These are phyloP conservation scores for Ormyrus labotus DNA, from an alignment of 2,888 invertebrate genomes.

Conservation along the genomic window DNA sequence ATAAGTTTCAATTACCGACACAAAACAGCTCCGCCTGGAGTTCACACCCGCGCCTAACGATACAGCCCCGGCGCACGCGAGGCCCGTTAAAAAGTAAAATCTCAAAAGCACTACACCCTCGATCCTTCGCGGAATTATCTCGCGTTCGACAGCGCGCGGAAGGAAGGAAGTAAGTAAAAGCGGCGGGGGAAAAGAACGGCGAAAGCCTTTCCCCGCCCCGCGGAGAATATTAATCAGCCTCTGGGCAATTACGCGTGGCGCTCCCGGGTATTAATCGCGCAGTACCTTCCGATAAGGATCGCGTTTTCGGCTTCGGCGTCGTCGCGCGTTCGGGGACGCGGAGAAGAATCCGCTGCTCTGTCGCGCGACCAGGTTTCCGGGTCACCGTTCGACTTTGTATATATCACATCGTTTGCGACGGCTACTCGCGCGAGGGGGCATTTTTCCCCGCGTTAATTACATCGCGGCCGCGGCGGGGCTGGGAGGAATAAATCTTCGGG, in stretches of 20 bases:
- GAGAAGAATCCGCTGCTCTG: too few species aligned
- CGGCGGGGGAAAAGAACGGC: slow-evolving; percentile 1
- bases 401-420: neutral
- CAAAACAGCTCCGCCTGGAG: too few species aligned
- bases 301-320: neutral
- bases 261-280: slow-evolving; percentile 17
- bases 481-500: too few species aligned
- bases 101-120: too few species aligned
- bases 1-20: too few species aligned
- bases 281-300: slow-evolving; percentile 21
- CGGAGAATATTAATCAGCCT: slow-evolving; percentile 42
- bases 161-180: neutral
- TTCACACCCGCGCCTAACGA: too few species aligned
- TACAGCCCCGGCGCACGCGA: too few species aligned
- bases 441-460: neutral
- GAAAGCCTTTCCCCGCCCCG: neutral
- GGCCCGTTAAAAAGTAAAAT: neutral
- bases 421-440: neutral
- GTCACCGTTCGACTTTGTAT: too few species aligned
- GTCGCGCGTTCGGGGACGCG: too few species aligned
- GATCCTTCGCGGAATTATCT: neutral
- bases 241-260: slow-evolving; percentile 31
- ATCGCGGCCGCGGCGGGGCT: too few species aligned
- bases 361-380: neutral
- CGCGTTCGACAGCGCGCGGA: neutral